Percentiles rank a stretch among this genome's conserved stretches.
phyloP scores from a whole-genome alignment of 2,797 vertebrate genomes.

The Pitangus sulphuratus region DNA sequence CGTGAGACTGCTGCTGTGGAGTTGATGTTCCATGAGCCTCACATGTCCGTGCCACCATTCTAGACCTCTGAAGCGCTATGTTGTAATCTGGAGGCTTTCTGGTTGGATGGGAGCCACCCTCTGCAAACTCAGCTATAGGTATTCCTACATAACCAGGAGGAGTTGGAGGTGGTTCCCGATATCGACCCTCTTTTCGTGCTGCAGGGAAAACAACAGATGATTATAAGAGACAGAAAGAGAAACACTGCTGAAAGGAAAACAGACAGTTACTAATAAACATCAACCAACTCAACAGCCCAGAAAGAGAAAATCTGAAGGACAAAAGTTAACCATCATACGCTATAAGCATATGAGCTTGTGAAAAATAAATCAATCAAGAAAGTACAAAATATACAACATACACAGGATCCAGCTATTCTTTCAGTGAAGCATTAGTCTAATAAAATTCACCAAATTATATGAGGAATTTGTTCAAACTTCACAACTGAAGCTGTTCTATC shows the following conservation, averaged over 20 bases:
- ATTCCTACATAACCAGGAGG: slow-evolving; percentile 96
- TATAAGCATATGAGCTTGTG: neutral
- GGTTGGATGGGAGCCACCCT: slow-evolving; percentile 83
- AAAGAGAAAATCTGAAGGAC: neutral
- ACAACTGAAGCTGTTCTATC: neutral
- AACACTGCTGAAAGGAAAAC: neutral
- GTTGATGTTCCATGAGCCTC: slow-evolving; percentile 77
- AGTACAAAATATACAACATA: neutral
- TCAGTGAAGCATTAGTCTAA: neutral
- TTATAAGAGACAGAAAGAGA: neutral
- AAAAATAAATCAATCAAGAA: neutral
- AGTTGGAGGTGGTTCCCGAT: slow-evolving; percentile 94
- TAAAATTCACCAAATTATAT: neutral
- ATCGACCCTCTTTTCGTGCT: slow-evolving; percentile 94
- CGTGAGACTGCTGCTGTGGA: slow-evolving; percentile 70
- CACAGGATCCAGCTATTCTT: neutral
- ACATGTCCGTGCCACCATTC: slow-evolving; percentile 91
- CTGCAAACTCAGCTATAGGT: slow-evolving; percentile 90
- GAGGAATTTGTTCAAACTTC: neutral
- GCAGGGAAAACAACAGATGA: slow-evolving; percentile 16
- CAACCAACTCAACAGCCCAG: neutral
- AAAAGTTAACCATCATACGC: neutral
- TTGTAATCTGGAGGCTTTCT: slow-evolving; percentile 96
- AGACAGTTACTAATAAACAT: neutral
- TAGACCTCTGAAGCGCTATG: slow-evolving; percentile 93